A percentile compares a stretch with the other conserved stretches of the same genome.
phyloP scores from a whole-genome alignment of 2,113 vertebrate genomes.

The Strix aluco region DNA sequence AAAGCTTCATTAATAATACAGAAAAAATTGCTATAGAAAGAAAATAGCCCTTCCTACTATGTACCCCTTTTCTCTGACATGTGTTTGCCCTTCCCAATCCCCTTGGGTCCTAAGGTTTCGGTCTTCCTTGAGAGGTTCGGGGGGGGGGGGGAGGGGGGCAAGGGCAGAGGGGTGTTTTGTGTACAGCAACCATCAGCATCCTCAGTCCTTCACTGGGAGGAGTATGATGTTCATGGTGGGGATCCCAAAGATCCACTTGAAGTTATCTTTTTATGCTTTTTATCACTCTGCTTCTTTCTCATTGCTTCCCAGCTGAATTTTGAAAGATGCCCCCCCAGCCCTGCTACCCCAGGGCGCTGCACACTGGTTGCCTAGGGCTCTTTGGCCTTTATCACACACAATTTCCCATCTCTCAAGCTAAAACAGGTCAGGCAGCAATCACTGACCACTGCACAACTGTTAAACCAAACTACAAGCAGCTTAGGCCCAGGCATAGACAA shows the following conservation, averaged over 20 bases:
- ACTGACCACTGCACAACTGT: not conserved
- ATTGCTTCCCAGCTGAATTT: not conserved
- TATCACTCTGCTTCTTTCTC: not conserved
- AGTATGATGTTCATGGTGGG: not conserved
- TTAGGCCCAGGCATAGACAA: not conserved
- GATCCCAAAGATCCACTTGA: not conserved
- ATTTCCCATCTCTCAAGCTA: not conserved
- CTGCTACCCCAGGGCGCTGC: too few species aligned
- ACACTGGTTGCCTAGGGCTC: not conserved
- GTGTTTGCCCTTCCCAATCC: not conserved
- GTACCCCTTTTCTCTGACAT: not conserved
- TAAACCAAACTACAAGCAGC: not conserved
- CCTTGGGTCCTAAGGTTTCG: not conserved
- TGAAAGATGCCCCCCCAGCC: not conserved
- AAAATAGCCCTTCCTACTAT: not conserved
- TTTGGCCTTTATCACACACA: not conserved
- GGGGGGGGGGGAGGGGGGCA: too few species aligned
- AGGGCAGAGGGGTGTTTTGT: too few species aligned
- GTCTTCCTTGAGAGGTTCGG: not conserved
- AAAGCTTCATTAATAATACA: not conserved
- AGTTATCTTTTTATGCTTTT: not conserved
- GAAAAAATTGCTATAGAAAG: not conserved
- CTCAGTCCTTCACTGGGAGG: not conserved
- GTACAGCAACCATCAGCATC: not conserved
- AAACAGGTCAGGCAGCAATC: not conserved